Evolutionary conservation across 2,113 vertebrate species (phyloP), one percentile per base, ranked within the genome.

Genomic region (Columba livia): DNA sequence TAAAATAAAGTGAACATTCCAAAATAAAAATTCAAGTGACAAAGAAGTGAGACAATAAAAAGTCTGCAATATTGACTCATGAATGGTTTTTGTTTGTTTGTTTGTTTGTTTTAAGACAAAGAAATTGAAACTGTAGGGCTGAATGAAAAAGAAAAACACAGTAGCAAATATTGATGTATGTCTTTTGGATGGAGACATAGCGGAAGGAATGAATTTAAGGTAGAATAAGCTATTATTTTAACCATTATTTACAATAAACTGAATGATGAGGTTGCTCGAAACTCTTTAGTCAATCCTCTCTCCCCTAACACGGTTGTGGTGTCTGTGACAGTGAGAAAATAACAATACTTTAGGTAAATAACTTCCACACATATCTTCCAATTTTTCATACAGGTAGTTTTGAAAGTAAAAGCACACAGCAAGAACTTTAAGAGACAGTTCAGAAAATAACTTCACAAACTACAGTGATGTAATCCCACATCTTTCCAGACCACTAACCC

Each of bases 381-480:
- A 21, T 54, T 47, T 58, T 40, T 75, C 18, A 32, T 28, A 58
- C 3, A 26, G 5, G 18, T 12, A 64, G 28, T 57, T 78, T 62
- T 32, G 36, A 36, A 80, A 48, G 20, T 16, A 48, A 67, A 81
- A 85, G 3, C 18, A 82, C 1, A 19, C 5, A 84, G 48, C 10
- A 93, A 80, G n/a, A 47, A 48, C 18, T n/a, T 66, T 48, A 57
- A 71, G 36, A 78, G 72, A 58, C 8, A 14, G 2, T 25, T 23
- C 19, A 66, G 38, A 69, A 85, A 42, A 38, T 19, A n/a, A 74
- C 6, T 85, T 31, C 11, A 58, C 34, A 77, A 89, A 78, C 11
- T 16, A 20, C 3, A 80, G 5, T 14, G 4, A 40, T 6, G 0
- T 34, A 73, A 60, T 60, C 29, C 15, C 5, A 1, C 19, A 8